Conservation (phyloP, 2,888 invertebrate species). For the Drosophila demipolita region DNA sequence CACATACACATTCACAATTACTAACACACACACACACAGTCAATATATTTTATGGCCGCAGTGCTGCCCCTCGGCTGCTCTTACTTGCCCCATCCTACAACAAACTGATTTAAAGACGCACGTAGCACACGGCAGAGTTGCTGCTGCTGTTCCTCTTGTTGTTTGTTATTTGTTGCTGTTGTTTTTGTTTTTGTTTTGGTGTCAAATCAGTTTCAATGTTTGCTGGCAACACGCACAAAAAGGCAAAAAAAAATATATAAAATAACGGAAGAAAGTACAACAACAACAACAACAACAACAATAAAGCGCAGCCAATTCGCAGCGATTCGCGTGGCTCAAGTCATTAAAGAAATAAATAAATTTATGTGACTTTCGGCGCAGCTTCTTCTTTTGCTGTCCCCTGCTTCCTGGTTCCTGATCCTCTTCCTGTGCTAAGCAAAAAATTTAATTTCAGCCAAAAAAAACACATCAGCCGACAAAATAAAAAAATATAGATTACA, state of each 20-base stretch:
- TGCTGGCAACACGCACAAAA: conserved; percentile 59
- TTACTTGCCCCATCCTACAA: neutral
- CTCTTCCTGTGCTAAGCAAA: conserved; percentile 25
- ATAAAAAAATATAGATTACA: conserved; percentile 47
- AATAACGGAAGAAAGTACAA: conserved; percentile 19
- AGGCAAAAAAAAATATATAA: conserved; percentile 16
- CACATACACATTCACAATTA: conserved; percentile 7
- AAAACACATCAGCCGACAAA: conserved; percentile 6
- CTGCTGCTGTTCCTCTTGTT: conserved; percentile 9
- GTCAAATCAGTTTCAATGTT: conserved; percentile 79
- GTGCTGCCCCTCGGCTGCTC: conserved; percentile 32
- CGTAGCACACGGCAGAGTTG: conserved; percentile 69
- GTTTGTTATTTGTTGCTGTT: too few species aligned
- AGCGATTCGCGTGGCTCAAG: conserved; percentile 74
- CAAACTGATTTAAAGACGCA: conserved; percentile 58
- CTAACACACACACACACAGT: conserved; percentile 53
- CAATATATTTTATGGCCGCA: conserved; percentile 76
- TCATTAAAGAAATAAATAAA: conserved; percentile 83
- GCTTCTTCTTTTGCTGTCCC: conserved; percentile 53
- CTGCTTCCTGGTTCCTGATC: conserved; percentile 8
- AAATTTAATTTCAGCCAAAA: conserved; percentile 61
- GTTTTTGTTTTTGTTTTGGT: conserved; percentile 56
- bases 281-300: conserved; percentile 32
- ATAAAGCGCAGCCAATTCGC: conserved; percentile 64
- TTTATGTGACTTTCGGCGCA: conserved; percentile 79